A percentile compares a stretch with the other conserved stretches of the same genome.
These are phyloP conservation scores for Bagarius yarrelli DNA, from an alignment of 2,113 vertebrate genomes.

Conservation along the genomic window DNA sequence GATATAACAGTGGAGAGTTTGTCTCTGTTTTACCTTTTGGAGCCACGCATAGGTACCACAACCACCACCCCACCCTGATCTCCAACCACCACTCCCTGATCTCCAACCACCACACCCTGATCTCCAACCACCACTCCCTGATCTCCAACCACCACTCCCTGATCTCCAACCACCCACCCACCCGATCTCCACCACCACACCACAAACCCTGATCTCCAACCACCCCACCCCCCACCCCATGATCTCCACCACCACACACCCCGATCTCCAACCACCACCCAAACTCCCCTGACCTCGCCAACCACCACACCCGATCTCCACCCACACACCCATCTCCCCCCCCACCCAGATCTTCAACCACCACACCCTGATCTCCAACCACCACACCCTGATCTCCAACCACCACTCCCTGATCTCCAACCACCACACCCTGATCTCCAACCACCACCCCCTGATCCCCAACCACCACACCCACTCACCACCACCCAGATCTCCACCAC, in stretches of 20 bases:
- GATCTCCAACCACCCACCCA: no score
- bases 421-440: no score
- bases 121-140: no score
- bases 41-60: constrained; percentile 80
- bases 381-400: not conserved
- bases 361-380: not conserved
- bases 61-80: not conserved
- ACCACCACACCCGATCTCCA: not conserved
- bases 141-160: no score
- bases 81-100: no score
- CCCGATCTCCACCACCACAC: not conserved
- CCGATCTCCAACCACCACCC: not conserved
- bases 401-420: not conserved
- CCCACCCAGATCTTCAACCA: no score
- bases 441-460: no score
- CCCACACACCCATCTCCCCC: not conserved
- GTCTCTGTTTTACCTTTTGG: constrained; percentile 86
- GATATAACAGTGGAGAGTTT: constrained; percentile 86
- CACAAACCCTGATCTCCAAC: not conserved
- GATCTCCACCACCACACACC: not conserved
- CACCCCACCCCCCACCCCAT: not conserved
- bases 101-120: no score
- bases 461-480: no score
- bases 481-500: no score
- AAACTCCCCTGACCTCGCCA: not conserved